Percentiles rank a stretch among this genome's conserved stretches.
phyloP scores from a whole-genome alignment of 2,113 vertebrate species.

The Antechinus stuartii region DNA sequence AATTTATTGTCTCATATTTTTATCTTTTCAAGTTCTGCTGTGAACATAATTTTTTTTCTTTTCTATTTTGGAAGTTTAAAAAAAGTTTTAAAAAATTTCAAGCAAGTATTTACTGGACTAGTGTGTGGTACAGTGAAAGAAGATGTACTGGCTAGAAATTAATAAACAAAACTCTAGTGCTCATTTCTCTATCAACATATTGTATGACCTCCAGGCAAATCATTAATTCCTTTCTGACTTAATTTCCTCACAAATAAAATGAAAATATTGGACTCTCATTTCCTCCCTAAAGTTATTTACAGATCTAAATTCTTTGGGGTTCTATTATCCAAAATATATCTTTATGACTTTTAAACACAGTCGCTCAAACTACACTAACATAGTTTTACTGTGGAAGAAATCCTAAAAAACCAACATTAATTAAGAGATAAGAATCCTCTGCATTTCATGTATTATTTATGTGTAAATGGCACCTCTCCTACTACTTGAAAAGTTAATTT shows the following conservation, averaged over 20 bases:
- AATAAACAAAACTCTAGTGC: not conserved
- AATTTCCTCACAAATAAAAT: not conserved
- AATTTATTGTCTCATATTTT: no score
- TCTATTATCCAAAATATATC: not conserved
- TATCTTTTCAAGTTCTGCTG: no score
- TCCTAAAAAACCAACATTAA: not conserved
- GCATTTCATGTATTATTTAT: not conserved
- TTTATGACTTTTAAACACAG: not conserved
- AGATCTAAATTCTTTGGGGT: no score
- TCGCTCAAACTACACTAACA: not conserved
- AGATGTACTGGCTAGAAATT: not conserved
- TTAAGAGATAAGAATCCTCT: not conserved
- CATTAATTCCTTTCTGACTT: not conserved
- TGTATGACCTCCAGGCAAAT: not conserved
- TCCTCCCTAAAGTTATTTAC: not conserved
- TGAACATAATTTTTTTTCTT: no score
- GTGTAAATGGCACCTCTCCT: not conserved
- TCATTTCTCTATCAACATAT: not conserved
- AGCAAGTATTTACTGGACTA: not conserved
- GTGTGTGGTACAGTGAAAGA: not conserved
- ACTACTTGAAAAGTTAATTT: not conserved
- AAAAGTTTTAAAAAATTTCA: not conserved
- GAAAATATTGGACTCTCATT: not conserved
- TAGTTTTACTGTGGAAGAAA: not conserved
- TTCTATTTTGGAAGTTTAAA: no score